Base-by-base conservation (phyloP, 1,140 invertebrate species). In the Hycleus cichorii region DNA sequence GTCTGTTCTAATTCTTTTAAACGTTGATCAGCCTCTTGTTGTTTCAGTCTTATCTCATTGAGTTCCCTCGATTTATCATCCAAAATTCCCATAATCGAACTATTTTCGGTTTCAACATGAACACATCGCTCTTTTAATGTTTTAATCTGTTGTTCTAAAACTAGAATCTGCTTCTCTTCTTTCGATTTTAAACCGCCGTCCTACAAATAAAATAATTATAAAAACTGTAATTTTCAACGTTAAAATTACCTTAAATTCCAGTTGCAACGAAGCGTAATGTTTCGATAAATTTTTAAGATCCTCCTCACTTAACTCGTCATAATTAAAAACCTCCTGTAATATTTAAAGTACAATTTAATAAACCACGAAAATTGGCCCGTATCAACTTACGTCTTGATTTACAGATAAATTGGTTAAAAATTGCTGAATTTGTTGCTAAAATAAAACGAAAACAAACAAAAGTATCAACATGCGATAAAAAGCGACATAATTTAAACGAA, bases 71-170 rank as follows among this genome's bases (percentile, higher is more conserved):
- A 44, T 39, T 45, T 54, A 43, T 62, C 52, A 24, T 53, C 47
- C 10, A 67, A 38, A 75, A 76, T 65, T 47, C 72, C 64, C 12
- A 74, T 51, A 47, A 78, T 60, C 10, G 64, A 60, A 38, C 74
- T 58, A 58, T 72, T 74, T 24, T 79, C 77, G 39, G 72, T 67
- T 18, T 69, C 58, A 5, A 83, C 62, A 51, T 78, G 74, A 11
- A 69, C 62, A 25, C 76, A 61, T 57, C 78, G 70, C 54, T 74
- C 72, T 58, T 78, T 69, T 27, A 84, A 62, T 11, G 72, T 70
- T 39, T 76, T 68, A 71, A 81, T 79, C 64, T 78, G 76, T 54
- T 83, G 78, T 66, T 84, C 77, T 32, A 82, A 67, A 43, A 77
- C 74, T 26, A 72, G 74, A 45, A 82, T 67, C 64, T 76, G 76